Percentiles rank a stretch among this genome's conserved stretches.
Evolutionary conservation across 2,113 vertebrate species (phyloP).

Genomic region (Chlorocebus sabaeus): DNA sequence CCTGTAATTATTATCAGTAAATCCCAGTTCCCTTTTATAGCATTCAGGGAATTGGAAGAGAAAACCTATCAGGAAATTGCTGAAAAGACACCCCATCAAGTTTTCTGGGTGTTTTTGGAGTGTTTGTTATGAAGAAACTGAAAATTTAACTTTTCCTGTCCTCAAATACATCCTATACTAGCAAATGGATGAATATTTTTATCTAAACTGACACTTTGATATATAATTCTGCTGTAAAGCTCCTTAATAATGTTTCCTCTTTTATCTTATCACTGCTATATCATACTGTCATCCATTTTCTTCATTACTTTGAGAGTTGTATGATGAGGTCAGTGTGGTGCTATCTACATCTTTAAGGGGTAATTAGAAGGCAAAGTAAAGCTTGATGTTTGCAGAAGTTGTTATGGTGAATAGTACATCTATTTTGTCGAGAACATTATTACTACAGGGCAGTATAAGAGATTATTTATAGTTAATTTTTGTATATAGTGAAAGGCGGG

Average conservation of each 20-base stretch:
- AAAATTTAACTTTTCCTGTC: slow-evolving; percentile 46
- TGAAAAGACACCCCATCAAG: neutral
- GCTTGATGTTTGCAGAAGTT: neutral
- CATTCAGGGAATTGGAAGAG: slow-evolving; percentile 33
- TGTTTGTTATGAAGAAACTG: slow-evolving; percentile 15
- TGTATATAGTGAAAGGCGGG: too few species aligned
- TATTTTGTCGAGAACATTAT: slow-evolving; percentile 20
- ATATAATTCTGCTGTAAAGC: slow-evolving; percentile 67
- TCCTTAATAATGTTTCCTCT: slow-evolving; percentile 63
- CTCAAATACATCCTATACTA: slow-evolving; percentile 33
- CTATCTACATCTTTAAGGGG: slow-evolving; percentile 8
- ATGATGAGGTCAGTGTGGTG: neutral
- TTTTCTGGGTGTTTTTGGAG: slow-evolving; percentile 22
- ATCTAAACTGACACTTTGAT: slow-evolving; percentile 66
- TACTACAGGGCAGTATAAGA: neutral
- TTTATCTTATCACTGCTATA: slow-evolving; percentile 54
- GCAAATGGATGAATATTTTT: slow-evolving; percentile 56
- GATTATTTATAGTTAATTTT: too few species aligned
- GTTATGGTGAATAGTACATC: neutral
- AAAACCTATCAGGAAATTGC: slow-evolving; percentile 34
- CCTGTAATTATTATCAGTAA: slow-evolving; percentile 11
- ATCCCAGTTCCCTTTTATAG: neutral
- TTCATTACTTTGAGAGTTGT: slow-evolving; percentile 54
- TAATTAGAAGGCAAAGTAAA: neutral
- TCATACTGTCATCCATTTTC: slow-evolving; percentile 13